Evolutionary conservation across 2,888 invertebrate genomes (phyloP), one percentile per base, ranked within the genome.

Genomic region (Nomada ruficornis): DNA sequence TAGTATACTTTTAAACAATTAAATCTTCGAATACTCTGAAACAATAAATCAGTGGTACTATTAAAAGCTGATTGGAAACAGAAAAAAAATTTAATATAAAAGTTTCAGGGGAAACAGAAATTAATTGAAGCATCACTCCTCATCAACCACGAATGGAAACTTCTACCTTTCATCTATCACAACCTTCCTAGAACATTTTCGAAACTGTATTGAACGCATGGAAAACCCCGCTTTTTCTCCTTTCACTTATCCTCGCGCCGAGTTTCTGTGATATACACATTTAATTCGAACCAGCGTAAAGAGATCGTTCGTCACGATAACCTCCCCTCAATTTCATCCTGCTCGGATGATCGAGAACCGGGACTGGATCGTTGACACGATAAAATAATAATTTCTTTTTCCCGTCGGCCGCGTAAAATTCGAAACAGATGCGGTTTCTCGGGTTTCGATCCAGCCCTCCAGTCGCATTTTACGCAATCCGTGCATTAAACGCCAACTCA

Each of bases 401-500:
- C 18, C 18, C 54, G 44, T 29, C 2, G 1, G 23, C 5, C 59
- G 74, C 42, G 52, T 15, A 29, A 54, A 62, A 62, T 57, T 60
- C 50, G 69, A 69, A 52, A 62, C 55, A 55, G 65, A 62, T 44
- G 77, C 59, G 60, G 59, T 13, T 13, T 13, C 63, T 15, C 42
- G 42, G 20, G 54, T 54, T 62, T 26, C 52, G 59, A 80, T 50
- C 55, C 74, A 44, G 11, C 47, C 26, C 52, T 15, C 68, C n/a
- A 26, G 9, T 50, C 23, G 68, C 63, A 62, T 71, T 87, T 86
- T 81, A 80, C 75, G 79, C 83, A 79, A 86, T 74, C 67, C 54
- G n/a, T 42, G 73, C 70, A 59, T 55, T 68, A 81, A 69, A 74
- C 59, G 64, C 79, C 50, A 78, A 20, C 59, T 47, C 65, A 50